These are phyloP conservation scores for Drosophila carrolli DNA, from an alignment of 1,140 invertebrate species.

Conservation along the genomic window DNA sequence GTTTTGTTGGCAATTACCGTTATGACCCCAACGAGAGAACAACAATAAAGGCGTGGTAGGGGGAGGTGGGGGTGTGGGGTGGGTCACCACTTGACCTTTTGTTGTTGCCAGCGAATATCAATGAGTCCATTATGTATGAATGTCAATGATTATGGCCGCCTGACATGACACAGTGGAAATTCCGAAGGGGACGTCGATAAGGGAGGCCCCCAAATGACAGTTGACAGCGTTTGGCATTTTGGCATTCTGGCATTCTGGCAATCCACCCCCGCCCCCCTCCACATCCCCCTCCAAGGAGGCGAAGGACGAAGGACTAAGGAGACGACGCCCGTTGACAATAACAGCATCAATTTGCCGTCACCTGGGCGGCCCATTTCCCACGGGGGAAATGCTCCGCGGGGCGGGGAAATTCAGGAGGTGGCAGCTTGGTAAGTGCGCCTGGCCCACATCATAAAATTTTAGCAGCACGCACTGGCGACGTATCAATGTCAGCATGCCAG, in stretches of 20 bases:
- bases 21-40: conserved; percentile 64
- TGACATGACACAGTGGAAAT: conserved; percentile 67
- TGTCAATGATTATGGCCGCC: conserved; percentile 75
- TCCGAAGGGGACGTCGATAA: conserved; percentile 16
- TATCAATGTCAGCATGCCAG: conserved; percentile 48
- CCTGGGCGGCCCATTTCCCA: conserved; percentile 65
- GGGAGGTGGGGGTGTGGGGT: no score
- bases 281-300: neutral
- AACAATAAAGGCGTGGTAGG: conserved; percentile 47
- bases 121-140: conserved; percentile 80
- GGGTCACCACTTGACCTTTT: conserved; percentile 66
- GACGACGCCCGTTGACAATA: conserved; percentile 58
- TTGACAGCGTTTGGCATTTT: conserved; percentile 65
- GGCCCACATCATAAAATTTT: conserved; percentile 72
- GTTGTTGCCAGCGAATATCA: conserved; percentile 74
- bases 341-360: conserved; percentile 77
- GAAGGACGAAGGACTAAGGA: conserved; percentile 4
- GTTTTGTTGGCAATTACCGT: conserved; percentile 79
- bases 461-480: conserved; percentile 60
- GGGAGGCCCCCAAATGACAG: conserved; percentile 51
- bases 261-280: neutral
- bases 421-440: conserved; percentile 21
- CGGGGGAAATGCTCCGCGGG: conserved; percentile 20
- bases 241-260: conserved; percentile 54
- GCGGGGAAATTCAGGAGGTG: neutral